phyloP scores from a whole-genome alignment of 2,797 vertebrate species.

The Bovichtus variegatus region DNA sequence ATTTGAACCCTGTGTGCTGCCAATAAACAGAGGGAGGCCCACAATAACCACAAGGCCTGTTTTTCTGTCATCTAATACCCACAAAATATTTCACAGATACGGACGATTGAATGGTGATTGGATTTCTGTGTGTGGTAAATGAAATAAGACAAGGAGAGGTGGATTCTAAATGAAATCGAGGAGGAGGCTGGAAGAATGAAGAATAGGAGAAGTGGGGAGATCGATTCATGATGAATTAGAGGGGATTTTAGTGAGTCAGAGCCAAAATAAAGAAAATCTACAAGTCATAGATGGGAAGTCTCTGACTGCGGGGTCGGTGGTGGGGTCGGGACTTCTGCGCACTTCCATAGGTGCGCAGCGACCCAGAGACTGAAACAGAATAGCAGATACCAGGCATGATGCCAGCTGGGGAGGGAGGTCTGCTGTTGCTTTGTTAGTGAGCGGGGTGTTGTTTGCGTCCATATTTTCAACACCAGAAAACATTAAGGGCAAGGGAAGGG shows the following conservation, averaged over 20 bases:
- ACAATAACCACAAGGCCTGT: conserved; percentile 55
- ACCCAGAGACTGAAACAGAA: conserved; percentile 58
- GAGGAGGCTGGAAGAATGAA: conserved; percentile 62
- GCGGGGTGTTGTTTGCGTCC: conserved; percentile 10
- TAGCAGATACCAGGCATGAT: conserved; percentile 26
- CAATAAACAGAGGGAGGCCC: conserved; percentile 51
- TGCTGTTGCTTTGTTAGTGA: conserved; percentile 33
- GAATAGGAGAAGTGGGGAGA: conserved; percentile 57
- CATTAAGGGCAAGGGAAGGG: neutral
- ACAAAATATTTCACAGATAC: conserved; percentile 82
- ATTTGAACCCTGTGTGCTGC: conserved; percentile 54
- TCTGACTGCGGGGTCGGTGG: conserved; percentile 25
- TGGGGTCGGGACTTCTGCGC: conserved; percentile 15
- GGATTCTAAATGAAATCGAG: conserved; percentile 74
- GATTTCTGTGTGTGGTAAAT: conserved; percentile 79
- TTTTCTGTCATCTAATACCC: conserved; percentile 77
- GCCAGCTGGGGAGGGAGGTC: conserved; percentile 45
- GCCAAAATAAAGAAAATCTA: conserved; percentile 64
- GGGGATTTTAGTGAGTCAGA: conserved; percentile 71
- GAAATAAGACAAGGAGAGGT: conserved; percentile 75
- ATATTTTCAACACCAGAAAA: conserved; percentile 31
- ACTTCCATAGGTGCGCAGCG: conserved; percentile 33
- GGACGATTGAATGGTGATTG: conserved; percentile 80
- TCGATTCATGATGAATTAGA: conserved; percentile 73
- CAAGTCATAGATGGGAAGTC: conserved; percentile 45